phyloP scores from a whole-genome alignment of 2,888 invertebrate species.

The Hololepta plana region DNA sequence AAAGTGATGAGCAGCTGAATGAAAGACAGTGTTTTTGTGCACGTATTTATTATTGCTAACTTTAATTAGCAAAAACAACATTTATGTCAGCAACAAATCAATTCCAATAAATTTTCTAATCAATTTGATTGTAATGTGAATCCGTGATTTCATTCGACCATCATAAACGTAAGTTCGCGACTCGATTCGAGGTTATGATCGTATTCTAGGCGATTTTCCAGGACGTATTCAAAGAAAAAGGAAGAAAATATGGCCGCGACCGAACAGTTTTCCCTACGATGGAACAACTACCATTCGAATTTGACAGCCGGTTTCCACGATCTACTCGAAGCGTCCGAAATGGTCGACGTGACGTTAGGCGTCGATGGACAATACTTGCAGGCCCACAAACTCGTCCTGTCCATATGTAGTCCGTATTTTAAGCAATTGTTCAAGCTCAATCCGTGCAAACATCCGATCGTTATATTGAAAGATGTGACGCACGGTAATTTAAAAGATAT shows the following conservation, averaged over 20 bases:
- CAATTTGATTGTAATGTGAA: too few relatives aligned
- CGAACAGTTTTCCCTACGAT: constrained; percentile 55
- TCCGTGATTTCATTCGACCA: too few relatives aligned
- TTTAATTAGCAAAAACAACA: too few relatives aligned
- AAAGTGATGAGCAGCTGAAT: too few relatives aligned
- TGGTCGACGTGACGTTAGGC: constrained; percentile 61
- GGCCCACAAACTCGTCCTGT: constrained; percentile 60
- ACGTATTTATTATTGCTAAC: too few relatives aligned
- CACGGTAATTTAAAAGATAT: constrained; percentile 50
- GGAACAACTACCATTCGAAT: constrained; percentile 67
- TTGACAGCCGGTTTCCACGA: constrained; percentile 53
- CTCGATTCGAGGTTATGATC: constrained; percentile 1
- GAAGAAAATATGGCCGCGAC: constrained; percentile 27
- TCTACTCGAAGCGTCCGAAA: constrained; percentile 48
- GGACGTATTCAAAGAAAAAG: constrained; percentile 3
- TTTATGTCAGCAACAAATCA: too few relatives aligned
- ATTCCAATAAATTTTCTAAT: too few relatives aligned
- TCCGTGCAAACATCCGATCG: constrained; percentile 55
- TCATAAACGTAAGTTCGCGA: not conserved
- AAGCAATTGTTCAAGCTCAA: constrained; percentile 56
- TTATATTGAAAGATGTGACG: constrained; percentile 51
- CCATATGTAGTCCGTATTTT: constrained; percentile 64
- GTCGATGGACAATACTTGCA: constrained; percentile 60
- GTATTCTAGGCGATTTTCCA: constrained; percentile 2
- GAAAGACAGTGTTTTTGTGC: too few relatives aligned